These are phyloP conservation scores for Metridium senile DNA, from an alignment of 92 coral and sea anemone species.

Conservation along the genomic window DNA sequence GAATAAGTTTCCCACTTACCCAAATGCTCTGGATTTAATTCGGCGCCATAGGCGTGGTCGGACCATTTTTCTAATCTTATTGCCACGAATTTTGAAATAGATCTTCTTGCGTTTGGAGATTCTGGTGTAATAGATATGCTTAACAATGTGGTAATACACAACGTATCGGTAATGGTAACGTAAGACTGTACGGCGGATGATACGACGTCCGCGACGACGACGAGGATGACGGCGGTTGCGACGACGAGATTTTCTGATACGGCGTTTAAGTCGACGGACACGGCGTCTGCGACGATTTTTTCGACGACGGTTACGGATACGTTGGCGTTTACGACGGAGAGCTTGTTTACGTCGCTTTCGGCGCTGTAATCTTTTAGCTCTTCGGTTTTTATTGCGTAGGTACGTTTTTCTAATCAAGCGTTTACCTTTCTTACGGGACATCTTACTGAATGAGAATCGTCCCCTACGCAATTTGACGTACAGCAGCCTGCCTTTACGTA, in stretches of 20 bases:
- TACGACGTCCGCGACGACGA: conserved; percentile 24
- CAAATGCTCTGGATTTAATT: neutral
- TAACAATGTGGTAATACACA: neutral
- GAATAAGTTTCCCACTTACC: too few relatives aligned
- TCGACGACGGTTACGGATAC: neutral
- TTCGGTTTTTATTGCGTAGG: neutral
- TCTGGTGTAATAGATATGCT: neutral
- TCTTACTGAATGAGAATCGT: neutral
- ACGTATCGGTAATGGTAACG: conserved; percentile 4
- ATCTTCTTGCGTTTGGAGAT: conserved; percentile 5
- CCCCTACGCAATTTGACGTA: neutral
- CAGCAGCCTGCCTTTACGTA: neutral
- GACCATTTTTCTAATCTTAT: neutral
- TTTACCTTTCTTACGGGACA: conserved; percentile 5
- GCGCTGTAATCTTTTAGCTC: neutral
- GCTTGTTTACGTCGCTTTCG: conserved; percentile 5
- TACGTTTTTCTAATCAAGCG: conserved; percentile 7
- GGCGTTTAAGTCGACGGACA: neutral
- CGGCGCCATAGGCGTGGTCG: conserved; percentile 14
- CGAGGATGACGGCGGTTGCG: conserved; percentile 5
- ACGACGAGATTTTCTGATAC: conserved; percentile 9
- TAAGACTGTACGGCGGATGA: conserved; percentile 3
- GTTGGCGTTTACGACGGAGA: conserved; percentile 9
- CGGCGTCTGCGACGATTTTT: neutral
- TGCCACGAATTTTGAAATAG: conserved; percentile 12